Base-by-base conservation (phyloP, 2,113 vertebrate genomes). In the Grammatotria lemairii region DNA sequence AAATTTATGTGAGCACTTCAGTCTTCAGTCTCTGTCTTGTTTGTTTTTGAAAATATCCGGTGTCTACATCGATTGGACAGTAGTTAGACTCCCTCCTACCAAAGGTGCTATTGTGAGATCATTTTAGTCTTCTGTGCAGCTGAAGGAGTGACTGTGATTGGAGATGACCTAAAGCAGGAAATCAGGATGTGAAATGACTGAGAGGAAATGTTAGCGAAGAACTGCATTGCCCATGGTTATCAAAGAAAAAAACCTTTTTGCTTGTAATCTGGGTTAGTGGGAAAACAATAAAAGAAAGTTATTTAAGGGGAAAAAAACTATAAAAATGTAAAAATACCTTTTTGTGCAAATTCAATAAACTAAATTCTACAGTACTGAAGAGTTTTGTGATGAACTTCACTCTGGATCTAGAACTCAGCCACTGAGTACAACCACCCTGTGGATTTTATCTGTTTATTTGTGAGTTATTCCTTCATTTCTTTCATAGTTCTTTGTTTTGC, bases 21-120 rank as follows among this genome's bases (percentile, higher is more conserved):
- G 91, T 91, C 90, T 91, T 95, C 89, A 88, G 88, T 92, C 78
- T 75, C 85, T 93, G 81, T 89, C 87, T 80, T 89, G 70, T 93
- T 90, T 91, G 65, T 93, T 90, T 91, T 94, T 83, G 53, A 79
- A 63, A 87, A 78, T 82, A 65, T 80, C 91, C 58, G 38, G 70
- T 90, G 89, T 91, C 53, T 42, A 16, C 86, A 82, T 87, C 31
- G 42, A 82, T 87, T 88, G 82, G 85, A 65, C 81, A 57, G 55
- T 94, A 87, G 85, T 84, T 91, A 45, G 87, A 89, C 90, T 91
- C 89, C 89, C 89, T 83, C 90, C 88, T 54, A 91, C 85, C 73
- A 91, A 96, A 94, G 96, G 96, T 97, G 96, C 96, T 96, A 96
- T 92, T 85, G 58, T 94, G 51, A 93, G 88, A 92, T 93, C 45